Conservation (phyloP, 2,888 invertebrate genomes). For the Podotricha telesiphe region DNA sequence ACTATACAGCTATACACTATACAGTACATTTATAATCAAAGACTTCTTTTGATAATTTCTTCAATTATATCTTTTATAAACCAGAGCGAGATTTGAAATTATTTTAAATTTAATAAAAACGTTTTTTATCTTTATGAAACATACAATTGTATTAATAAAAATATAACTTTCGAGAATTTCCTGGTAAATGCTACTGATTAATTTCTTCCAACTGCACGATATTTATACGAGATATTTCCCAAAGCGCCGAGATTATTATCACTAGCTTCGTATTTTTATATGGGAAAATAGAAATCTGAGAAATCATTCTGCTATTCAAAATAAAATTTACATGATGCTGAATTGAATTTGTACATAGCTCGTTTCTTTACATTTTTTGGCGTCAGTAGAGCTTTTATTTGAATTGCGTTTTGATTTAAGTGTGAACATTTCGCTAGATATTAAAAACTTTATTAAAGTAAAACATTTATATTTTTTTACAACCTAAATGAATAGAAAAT, state of each 20-base stretch:
- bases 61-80: neutral
- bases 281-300: conserved; percentile 15
- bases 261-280: conserved; percentile 12
- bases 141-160: neutral
- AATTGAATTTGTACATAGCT: neutral
- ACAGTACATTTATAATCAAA: too few relatives aligned
- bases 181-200: conserved; percentile 25
- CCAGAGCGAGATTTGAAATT: neutral
- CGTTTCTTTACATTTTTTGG: neutral
- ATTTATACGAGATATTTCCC: conserved; percentile 33
- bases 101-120: neutral
- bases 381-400: neutral
- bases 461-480: neutral
- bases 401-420: conserved; percentile 7
- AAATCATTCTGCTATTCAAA: conserved; percentile 3
- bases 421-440: conserved; percentile 2
- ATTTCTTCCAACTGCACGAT: conserved; percentile 28
- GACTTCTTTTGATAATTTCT: neutral
- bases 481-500: neutral
- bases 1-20: too few relatives aligned
- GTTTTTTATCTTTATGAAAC: neutral
- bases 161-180: conserved; percentile 1
- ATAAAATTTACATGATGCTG: neutral
- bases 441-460: neutral
- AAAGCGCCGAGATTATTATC: conserved; percentile 22